Percentiles rank a stretch among this genome's conserved stretches.
These are phyloP conservation scores for Eugnorisma glareosa DNA, from an alignment of 2,888 invertebrate species.

Conservation along the genomic window DNA sequence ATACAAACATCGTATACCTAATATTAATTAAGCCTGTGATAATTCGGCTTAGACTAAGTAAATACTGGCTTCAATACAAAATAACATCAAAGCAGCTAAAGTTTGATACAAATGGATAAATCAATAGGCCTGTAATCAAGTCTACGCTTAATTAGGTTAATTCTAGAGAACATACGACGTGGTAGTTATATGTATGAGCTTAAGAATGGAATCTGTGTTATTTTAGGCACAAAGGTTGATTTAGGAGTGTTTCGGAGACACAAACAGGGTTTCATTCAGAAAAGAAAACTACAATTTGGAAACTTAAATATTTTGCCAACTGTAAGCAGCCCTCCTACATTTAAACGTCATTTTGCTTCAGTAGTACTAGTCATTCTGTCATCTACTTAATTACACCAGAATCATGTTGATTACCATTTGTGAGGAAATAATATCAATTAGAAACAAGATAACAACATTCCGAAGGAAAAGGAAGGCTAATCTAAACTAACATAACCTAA, in stretches of 20 bases:
- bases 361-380: neutral
- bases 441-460: neutral
- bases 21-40: constrained; percentile 19
- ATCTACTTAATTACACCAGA: neutral
- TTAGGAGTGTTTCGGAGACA: neutral
- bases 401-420: neutral
- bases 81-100: constrained; percentile 12
- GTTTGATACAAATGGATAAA: neutral
- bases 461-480: neutral
- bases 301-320: neutral
- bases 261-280: neutral
- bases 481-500: too few species aligned
- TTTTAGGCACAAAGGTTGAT: constrained; percentile 2
- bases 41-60: neutral
- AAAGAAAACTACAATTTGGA: neutral
- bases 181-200: neutral
- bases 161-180: neutral
- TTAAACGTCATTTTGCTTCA: neutral
- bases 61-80: constrained; percentile 8
- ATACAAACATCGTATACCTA: neutral
- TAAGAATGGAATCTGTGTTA: neutral
- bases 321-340: neutral
- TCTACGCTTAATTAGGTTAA: constrained; percentile 4
- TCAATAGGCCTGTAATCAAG: neutral
- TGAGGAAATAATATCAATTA: neutral